These are phyloP conservation scores for Drosophila falleni DNA, from an alignment of 2,888 invertebrate genomes.

Conservation along the genomic window DNA sequence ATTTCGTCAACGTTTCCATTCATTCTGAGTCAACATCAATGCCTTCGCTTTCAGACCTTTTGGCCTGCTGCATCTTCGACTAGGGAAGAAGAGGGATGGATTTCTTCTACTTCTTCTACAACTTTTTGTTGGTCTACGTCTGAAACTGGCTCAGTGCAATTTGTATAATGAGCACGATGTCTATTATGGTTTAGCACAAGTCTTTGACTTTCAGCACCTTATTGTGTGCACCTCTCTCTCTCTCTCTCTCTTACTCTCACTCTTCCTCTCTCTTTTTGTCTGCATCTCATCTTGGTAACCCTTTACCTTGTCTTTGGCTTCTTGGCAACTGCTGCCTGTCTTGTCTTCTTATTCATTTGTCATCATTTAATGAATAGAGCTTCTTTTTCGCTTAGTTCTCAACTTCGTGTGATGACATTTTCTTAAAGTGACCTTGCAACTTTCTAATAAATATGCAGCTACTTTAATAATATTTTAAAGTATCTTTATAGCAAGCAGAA, in stretches of 20 bases:
- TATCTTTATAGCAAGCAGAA: too few species aligned
- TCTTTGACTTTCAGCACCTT: conserved; percentile 79
- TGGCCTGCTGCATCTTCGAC: conserved; percentile 20
- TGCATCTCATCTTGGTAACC: conserved; percentile 4
- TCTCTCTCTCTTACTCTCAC: conserved; percentile 1
- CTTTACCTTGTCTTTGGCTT: conserved; percentile 16
- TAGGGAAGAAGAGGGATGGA: conserved; percentile 15
- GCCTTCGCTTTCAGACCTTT: conserved; percentile 30
- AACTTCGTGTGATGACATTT: conserved; percentile 9
- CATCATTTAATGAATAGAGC: conserved; percentile 13
- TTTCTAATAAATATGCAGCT: conserved; percentile 2
- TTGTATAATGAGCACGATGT: conserved; percentile 77
- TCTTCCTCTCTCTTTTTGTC: conserved; percentile 1
- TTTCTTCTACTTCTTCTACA: conserved; percentile 4
- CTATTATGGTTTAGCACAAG: conserved; percentile 65
- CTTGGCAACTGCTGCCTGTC: conserved; percentile 5
- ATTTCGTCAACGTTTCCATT: conserved; percentile 52
- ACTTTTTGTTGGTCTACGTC: conserved; percentile 23
- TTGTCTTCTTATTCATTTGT: conserved; percentile 34
- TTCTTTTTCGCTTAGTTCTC: neutral
- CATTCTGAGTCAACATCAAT: conserved; percentile 28
- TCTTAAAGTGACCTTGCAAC: conserved; percentile 22
- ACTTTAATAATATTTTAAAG: too few species aligned
- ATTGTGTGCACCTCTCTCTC: conserved; percentile 41
- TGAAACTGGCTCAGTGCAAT: conserved; percentile 60